Base-by-base conservation (phyloP, 2,113 vertebrate species). In the Aldabrachelys gigantea region DNA sequence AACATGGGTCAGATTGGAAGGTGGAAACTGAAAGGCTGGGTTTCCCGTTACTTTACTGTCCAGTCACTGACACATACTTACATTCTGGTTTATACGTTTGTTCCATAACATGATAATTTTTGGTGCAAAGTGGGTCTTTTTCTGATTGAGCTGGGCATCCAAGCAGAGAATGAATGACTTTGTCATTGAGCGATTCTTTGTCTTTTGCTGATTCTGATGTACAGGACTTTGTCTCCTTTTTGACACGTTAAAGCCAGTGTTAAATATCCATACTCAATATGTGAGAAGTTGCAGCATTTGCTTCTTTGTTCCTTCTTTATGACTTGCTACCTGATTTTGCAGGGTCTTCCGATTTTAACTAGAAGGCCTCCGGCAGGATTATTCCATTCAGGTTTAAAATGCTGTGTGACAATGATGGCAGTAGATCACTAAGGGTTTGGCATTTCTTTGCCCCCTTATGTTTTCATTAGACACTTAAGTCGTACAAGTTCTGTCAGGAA, bases 111-210 rank as follows among this genome's bases (percentile, higher is more conserved):
- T 62, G 24, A 65, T 88, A 93, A 17, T 88, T 89, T 92, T 84
- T 91, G 57, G 47, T 93, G 10, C 65, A 85, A 10, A 1, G 4
- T 14, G 24, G 84, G 31, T 24, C 21, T 82, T 80, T 89, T 85
- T 84, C 72, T 62, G 7, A 72, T 44, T 85, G 65, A 76, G 24
- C 75, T 89, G 84, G 6, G 72, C 83, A 47, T 29, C 47, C 16
- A 87, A 54, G 38, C 56, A 41, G 57, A 47, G 50, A 92, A 84
- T 62, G 78, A 95, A 82, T 84, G 95, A n/a, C n/a, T 35, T 89
- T 44, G 10, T 93, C 4, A 78, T 78, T 80, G 25, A 79, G 27
- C 9, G 49, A 89, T 6, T 87, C 0, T 0, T 91, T 84, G 52
- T 35, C 85, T 44, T 14, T 82, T 95, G 86, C 90, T 91, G 72